Conservation (phyloP, 2,888 invertebrate genomes). For the Marasmarcha lunaedactyla region DNA sequence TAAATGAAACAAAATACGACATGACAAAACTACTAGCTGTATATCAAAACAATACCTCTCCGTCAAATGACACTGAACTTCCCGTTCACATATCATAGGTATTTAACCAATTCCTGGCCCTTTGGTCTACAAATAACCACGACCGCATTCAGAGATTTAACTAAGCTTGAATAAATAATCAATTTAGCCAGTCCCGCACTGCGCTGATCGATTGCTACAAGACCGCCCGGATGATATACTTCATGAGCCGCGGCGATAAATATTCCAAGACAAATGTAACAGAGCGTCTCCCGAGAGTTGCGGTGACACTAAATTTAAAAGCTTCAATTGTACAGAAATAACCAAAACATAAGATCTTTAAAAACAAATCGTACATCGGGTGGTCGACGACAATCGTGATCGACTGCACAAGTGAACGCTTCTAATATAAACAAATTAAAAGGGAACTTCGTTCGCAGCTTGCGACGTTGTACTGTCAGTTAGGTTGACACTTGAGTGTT, state of each 20-base stretch:
- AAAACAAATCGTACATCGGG: conserved; percentile 68
- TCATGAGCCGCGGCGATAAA: conserved; percentile 60
- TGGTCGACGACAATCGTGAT: conserved; percentile 65
- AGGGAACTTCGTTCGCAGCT: conserved; percentile 41
- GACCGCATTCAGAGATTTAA: conserved; percentile 52
- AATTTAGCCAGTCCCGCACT: conserved; percentile 54
- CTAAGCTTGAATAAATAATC: conserved; percentile 65
- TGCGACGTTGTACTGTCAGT: conserved; percentile 39
- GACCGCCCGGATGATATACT: conserved; percentile 64
- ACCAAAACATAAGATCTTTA: conserved; percentile 67
- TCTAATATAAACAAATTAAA: conserved; percentile 71
- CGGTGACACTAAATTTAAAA: conserved; percentile 70
- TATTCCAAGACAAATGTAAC: conserved; percentile 66
- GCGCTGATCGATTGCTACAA: conserved; percentile 66
- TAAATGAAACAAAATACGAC: too few species aligned
- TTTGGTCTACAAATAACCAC: conserved; percentile 55
- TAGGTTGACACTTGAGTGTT: too few species aligned
- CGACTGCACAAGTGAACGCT: conserved; percentile 66
- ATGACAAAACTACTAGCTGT: too few species aligned
- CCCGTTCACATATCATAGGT: conserved; percentile 33
- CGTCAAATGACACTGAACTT: conserved; percentile 2
- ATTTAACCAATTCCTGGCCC: conserved; percentile 50
- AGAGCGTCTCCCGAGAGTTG: conserved; percentile 62
- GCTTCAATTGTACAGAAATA: conserved; percentile 69
- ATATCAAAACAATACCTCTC: neutral